Conservation (phyloP, 1,140 invertebrate species). For the Heterodera schachtii region DNA sequence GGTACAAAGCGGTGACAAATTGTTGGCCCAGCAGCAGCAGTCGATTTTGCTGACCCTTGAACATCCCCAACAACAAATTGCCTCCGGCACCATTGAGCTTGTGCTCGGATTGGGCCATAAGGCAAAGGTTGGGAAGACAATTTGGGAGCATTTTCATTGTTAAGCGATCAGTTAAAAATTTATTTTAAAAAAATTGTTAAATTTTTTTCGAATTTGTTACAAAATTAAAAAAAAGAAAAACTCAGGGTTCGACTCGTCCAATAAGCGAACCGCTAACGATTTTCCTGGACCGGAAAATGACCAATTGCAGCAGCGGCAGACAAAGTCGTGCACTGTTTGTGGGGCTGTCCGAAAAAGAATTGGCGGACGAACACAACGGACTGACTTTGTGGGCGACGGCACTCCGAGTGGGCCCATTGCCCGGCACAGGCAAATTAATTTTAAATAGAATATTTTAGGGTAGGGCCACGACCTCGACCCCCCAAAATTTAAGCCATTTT, state of each 20-base stretch:
- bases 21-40: slow-evolving; percentile 3
- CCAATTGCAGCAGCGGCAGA: slow-evolving; percentile 6
- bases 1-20: not conserved
- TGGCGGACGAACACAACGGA: slow-evolving; percentile 30
- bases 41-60: slow-evolving; percentile 2
- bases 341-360: slow-evolving; percentile 25
- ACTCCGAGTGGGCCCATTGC: slow-evolving; percentile 22
- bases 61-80: slow-evolving; percentile 8
- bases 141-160: slow-evolving; percentile 11
- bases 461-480: too few relatives aligned
- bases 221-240: not conserved
- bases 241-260: slow-evolving; percentile 1
- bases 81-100: slow-evolving; percentile 21
- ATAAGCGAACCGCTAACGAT: slow-evolving; percentile 44
- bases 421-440: not conserved
- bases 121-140: not conserved
- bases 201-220: not conserved
- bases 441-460: too few relatives aligned
- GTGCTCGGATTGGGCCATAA: slow-evolving; percentile 24
- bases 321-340: slow-evolving; percentile 35
- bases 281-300: slow-evolving; percentile 24
- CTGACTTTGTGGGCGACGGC: slow-evolving; percentile 23
- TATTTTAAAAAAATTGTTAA: not conserved
- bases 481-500: too few relatives aligned
- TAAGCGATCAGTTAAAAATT: not conserved